Evolutionary conservation across 35 echinoderm and acorn worm genomes (phyloP), one percentile per base, ranked within the genome.

Genomic region (Diadema setosum): DNA sequence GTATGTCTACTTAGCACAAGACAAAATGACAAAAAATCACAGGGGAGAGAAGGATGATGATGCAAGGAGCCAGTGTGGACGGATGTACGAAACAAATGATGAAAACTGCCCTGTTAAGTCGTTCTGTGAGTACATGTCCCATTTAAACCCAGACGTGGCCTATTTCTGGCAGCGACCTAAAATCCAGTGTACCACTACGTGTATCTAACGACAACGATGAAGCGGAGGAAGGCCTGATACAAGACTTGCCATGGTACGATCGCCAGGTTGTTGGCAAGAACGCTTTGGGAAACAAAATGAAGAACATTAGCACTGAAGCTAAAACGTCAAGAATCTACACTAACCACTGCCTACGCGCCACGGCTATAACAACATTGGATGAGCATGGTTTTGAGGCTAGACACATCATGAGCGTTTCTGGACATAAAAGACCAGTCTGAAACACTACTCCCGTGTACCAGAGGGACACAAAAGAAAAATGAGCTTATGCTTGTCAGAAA

Each of bases 111-210:
- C 75, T 0, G 70, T 92, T 1, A 30, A 57, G 42, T 85, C 65
- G 16, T 86, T 91, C 32, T n/a, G n/a, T 2, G 0, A 35, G 17
- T 91, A 85, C 23, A 55, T 74, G 11, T 45, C 82, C 6, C 31
- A 46, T 18, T 64, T 92, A 30, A 87, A 86, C 35, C 84, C 70
- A 8, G 23, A 52, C 39, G 46, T 6, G 50, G 9, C 36, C 17
- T 34, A 8, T n/a, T 81, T 82, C 23, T 92, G 84, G 83, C 90
- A 92, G 42, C 90, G 84, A 21, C 90, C 90, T n/a, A 30, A 92
- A 81, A 59, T 17, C 15, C 9, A 61, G 37, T 26, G 1, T 52
- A 52, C 48, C 48, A 52, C 9, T 52, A 52, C n/a, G 48, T n/a
- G 9, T 9, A 15, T 20, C 32, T 76, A 34, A 5, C 3, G 21